Evolutionary conservation across 1,140 invertebrate species (phyloP), one percentile per base, ranked within the genome.

Genomic region (Nebria ingens): DNA sequence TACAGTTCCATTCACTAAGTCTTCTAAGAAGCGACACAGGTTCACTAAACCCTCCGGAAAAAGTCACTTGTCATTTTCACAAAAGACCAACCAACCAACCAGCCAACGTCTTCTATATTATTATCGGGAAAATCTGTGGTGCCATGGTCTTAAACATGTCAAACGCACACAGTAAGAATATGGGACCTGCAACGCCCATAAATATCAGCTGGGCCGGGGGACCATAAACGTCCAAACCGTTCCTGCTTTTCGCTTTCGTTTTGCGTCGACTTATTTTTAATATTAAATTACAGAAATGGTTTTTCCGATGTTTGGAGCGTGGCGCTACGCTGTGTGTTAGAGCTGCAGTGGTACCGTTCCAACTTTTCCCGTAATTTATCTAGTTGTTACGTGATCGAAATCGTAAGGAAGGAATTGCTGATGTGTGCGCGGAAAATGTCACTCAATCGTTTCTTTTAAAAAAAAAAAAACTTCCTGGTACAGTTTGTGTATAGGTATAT

Each of bases 261-360:
- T n/a, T n/a, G n/a, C n/a, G n/a, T n/a, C n/a, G n/a, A n/a, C n/a
- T 45, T 45, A 45, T 45, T 45, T 45, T 45, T 45, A 45, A 45
- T 45, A 45, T 45, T 45, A 45, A 45, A 45, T 45, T 45, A 45
- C 40, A 45, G 40, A 45, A 45, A 45, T 45, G 40, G 40, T 45
- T 45, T 45, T 3, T 45, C 40, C 9, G 6, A 45, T 11, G 40
- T 17, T 17, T 9, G 4, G 15, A 45, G 17, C 9, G 17, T 17
- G 6, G 25, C 25, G 25, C 6, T 9, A 34, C 25, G 6, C 25
- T 34, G 25, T 34, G 25, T 6, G 25, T 34, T 34, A 34, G 25
- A 34, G 25, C 25, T n/a, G 25, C 6, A 34, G 25, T n/a, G 25
- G n/a, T 34, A 34, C 25, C 25, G 25, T 9, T 9, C 9, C 9